phyloP scores from a whole-genome alignment of 2,113 vertebrate genomes.

The Glaucomys volans region DNA sequence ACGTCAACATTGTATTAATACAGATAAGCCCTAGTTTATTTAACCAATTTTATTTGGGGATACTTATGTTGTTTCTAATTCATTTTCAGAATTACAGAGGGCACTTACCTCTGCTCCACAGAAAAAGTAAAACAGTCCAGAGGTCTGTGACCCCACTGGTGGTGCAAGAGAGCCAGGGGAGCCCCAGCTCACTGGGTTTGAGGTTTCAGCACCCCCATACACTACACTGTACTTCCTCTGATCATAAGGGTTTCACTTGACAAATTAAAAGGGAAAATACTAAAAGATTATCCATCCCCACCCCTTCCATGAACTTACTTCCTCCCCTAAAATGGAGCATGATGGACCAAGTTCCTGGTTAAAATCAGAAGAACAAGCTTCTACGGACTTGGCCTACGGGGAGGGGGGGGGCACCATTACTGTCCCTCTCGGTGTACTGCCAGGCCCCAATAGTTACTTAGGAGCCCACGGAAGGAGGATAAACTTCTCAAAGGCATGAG shows the following conservation, averaged over 20 bases:
- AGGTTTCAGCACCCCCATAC: background rate
- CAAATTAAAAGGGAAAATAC: background rate
- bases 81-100: background rate
- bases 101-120: background rate
- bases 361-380: background rate
- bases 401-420: background rate
- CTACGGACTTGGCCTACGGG: background rate
- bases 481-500: slow-evolving; percentile 47
- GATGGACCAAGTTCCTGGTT: background rate
- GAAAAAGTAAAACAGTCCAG: background rate
- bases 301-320: slow-evolving; percentile 7
- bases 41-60: background rate
- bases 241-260: background rate
- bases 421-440: background rate
- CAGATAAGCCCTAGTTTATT: slow-evolving; percentile 22
- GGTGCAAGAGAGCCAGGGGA: background rate
- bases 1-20: background rate
- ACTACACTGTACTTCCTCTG: background rate
- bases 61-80: background rate
- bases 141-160: background rate
- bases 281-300: background rate
- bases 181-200: background rate
- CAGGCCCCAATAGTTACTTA: background rate
- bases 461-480: slow-evolving; percentile 10
- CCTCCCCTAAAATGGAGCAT: background rate